Conservation (phyloP, 2,113 vertebrate species). For the Chunga burmeisteri region DNA sequence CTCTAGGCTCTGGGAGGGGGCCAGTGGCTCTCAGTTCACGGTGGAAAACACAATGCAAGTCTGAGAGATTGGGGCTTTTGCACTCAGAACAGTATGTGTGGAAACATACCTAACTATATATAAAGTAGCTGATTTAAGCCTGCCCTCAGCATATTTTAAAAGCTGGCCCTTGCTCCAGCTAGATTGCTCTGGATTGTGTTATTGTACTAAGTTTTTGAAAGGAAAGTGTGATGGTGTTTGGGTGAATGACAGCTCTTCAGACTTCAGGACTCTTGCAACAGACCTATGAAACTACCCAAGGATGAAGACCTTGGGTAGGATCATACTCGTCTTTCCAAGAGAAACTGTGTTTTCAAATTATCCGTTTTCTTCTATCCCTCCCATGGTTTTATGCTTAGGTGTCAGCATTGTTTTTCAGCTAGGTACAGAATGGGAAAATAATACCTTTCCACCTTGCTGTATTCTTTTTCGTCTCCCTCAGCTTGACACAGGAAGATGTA, state of each 20-base stretch:
- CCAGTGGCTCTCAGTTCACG: background rate
- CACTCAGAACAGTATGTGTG: background rate
- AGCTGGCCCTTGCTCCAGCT: background rate
- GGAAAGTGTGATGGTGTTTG: background rate
- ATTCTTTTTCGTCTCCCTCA: conserved; percentile 75
- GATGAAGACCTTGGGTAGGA: background rate
- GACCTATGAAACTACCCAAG: background rate
- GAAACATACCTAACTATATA: background rate
- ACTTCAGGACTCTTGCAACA: background rate
- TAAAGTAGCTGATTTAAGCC: background rate
- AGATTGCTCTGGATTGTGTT: background rate
- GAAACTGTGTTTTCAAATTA: background rate
- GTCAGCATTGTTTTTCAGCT: background rate
- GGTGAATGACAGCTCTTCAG: background rate
- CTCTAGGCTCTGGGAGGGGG: background rate
- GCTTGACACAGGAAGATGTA: background rate
- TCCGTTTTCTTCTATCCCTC: background rate
- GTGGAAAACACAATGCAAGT: background rate
- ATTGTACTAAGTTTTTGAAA: background rate
- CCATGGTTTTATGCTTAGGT: background rate
- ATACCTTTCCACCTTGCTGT: conserved; percentile 70
- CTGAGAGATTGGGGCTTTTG: background rate
- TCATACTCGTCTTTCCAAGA: background rate
- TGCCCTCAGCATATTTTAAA: background rate
- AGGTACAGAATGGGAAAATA: background rate